Evolutionary conservation across 37 sponge, comb jelly and placozoan genomes (phyloP), one percentile per base, ranked within the genome.

Genomic region (Spongilla lacustris): DNA sequence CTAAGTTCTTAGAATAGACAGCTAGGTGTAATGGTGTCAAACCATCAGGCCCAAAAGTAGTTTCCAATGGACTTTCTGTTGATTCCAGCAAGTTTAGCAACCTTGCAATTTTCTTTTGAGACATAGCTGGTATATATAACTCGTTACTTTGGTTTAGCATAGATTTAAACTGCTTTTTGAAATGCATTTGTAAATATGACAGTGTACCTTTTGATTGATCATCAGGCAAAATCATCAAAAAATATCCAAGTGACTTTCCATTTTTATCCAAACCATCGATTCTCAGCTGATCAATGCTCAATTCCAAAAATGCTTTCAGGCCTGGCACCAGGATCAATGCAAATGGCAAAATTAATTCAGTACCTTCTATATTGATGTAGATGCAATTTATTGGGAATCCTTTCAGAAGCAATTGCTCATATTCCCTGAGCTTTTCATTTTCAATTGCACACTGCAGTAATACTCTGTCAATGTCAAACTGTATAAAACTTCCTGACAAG

Each of bases 241-340:
- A 58, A 58, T 58, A 58, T 58, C 58, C 58, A 58, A 58, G 58
- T 58, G 58, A 58, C 58, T 58, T 58, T 58, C 58, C 58, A 58
- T 58, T 58, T 17, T 58, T 58, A 58, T 58, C 58, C 58, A 58
- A 58, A 17, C 19, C 58, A 58, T 58, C 58, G 11, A 58, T 58
- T 58, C 21, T 6, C 58, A 58, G 58, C 11, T 17, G 4, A 17
- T 58, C 58, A 58, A 17, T 58, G 58, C 58, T 58, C 21, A 58
- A 58, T 58, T 58, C 19, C 58, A 58, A 58, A 58, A 58, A 58
- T 17, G 58, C 58, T 14, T 58, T 58, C 12, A 58, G 58, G 11
- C 14, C 14, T 17, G 58, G 58, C 14, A 58, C 58, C 58, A 58
- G 21, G 58, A 58, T 14, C 58, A 58, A 58, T 58, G 58, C 58